These are phyloP conservation scores for Manis crassicaudata DNA, from an alignment of 2,797 vertebrate species.

Conservation along the genomic window DNA sequence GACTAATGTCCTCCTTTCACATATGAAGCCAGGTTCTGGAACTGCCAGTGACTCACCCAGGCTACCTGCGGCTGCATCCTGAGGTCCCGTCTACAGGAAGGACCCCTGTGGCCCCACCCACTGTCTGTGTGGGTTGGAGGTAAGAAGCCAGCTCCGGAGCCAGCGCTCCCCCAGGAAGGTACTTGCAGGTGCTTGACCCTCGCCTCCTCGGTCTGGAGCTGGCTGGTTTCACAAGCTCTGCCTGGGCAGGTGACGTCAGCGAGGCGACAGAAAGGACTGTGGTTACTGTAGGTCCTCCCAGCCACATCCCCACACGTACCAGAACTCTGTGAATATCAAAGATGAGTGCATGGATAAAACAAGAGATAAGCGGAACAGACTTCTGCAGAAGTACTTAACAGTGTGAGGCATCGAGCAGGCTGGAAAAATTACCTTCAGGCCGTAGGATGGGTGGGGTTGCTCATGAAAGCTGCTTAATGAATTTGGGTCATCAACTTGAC, in stretches of 20 bases:
- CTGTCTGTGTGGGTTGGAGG: too few relatives aligned
- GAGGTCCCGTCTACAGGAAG: neutral
- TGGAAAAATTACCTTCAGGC: neutral
- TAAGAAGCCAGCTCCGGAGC: neutral
- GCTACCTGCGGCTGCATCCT: neutral
- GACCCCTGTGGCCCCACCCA: neutral
- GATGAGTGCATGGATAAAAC: neutral
- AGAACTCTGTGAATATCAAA: neutral
- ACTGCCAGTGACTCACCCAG: neutral
- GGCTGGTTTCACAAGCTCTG: neutral
- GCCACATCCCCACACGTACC: neutral
- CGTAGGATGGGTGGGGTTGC: neutral
- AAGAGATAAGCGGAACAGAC: conserved; percentile 2
- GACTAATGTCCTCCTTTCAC: neutral
- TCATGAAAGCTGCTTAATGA: neutral
- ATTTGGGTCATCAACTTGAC: too few relatives aligned
- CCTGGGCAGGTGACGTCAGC: neutral
- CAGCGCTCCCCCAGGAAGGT: neutral
- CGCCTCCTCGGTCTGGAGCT: rapidly evolving
- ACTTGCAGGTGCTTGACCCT: neutral
- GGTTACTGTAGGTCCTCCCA: neutral
- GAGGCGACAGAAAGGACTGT: neutral
- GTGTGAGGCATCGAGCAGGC: neutral
- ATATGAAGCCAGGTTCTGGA: neutral
- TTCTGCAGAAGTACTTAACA: neutral